Conservation (phyloP, 2,113 vertebrate species). For the Triplophysa rosa region DNA sequence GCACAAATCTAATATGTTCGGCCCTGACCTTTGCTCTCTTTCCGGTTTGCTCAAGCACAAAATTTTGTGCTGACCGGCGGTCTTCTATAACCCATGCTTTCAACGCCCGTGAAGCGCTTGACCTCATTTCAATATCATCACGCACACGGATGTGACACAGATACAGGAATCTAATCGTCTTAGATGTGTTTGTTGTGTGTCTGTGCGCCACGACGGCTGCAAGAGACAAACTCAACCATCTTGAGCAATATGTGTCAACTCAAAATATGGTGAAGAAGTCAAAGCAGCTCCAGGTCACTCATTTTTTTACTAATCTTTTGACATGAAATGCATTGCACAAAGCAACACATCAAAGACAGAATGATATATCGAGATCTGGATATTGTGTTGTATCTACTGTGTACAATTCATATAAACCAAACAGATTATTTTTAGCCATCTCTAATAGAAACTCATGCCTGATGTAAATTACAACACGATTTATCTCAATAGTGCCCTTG, state of each 20-base stretch:
- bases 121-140: neutral
- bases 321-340: neutral
- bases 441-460: too few species aligned
- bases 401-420: too few species aligned
- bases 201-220: conserved; percentile 4
- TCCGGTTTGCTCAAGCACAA: neutral
- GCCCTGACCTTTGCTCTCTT: neutral
- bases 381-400: too few species aligned
- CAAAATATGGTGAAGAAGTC: conserved; percentile 10
- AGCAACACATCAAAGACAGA: neutral
- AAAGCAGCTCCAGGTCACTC: neutral
- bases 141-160: neutral
- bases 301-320: neutral
- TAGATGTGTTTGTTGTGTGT: neutral
- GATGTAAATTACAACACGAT: neutral
- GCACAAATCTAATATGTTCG: neutral
- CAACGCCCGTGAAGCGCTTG: neutral
- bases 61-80: neutral
- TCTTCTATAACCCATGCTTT: neutral
- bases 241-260: neutral
- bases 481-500: neutral
- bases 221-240: neutral
- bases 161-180: neutral
- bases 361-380: too few species aligned
- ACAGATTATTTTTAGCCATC: too few species aligned